Base-by-base conservation (phyloP, 1,140 invertebrate species). In the Drosophila lacertosa region DNA sequence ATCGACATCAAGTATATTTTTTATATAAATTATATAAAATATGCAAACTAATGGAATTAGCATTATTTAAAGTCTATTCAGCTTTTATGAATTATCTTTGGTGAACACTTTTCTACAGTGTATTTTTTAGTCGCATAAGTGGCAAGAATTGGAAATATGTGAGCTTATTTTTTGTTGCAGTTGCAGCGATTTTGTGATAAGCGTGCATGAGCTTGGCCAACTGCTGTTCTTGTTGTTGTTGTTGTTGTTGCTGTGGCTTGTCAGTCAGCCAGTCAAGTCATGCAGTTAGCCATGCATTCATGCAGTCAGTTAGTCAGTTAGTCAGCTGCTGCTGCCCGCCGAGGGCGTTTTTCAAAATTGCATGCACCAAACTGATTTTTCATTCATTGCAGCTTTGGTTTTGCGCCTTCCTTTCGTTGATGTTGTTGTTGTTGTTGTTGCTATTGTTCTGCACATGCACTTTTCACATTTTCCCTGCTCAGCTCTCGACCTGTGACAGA, bases 311-410 rank as follows among this genome's bases (percentile, higher is more conserved):
- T 55, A 62, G 35, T 79, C 74, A 64, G 73, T 79, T 79, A 68
- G 75, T 77, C 63, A 73, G 57, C 77, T 29, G 26, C 42, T n/a
- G n/a, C 26, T 42, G 53, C 39, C 58, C 74, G 71, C 80, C 51
- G 24, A 64, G 79, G 75, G 80, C 79, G 74, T 57, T 73, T 73
- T 63, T 20, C 40, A 80, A 83, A 80, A 63, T 80, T 80, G 80
- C 81, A 84, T 84, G 80, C 60, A 57, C 67, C 80, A 84, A 81
- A 73, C 82, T 84, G 80, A 86, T 77, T 81, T 84, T 84, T 84
- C 80, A 84, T 84, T 84, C 77, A 84, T 81, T 86, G 77, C 60
- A 84, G 77, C 81, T 67, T 69, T 70, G 67, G 45, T 76, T 67
- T 51, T 35, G 48, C 18, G 59, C 62, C 40, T 45, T 53, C 44